Conservation (phyloP, 2,888 invertebrate species). For the Aspidiotus rigidus region DNA sequence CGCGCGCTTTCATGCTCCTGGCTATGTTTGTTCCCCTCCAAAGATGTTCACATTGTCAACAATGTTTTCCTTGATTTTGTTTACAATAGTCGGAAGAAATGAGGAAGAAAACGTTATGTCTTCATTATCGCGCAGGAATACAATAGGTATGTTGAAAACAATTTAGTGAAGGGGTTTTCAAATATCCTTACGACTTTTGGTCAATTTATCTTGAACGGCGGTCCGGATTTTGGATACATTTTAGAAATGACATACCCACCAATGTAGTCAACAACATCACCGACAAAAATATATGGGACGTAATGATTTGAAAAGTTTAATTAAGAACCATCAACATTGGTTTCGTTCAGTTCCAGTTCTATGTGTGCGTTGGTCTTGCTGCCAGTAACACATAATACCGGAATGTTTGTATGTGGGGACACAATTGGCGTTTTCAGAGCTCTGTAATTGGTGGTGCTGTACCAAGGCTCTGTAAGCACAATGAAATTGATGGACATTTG, state of each 20-base stretch:
- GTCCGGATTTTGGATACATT: background rate
- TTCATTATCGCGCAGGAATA: background rate
- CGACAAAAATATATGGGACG: background rate
- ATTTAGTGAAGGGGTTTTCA: background rate
- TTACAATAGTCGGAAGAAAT: background rate
- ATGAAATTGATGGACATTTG: background rate
- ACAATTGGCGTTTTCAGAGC: slow-evolving; percentile 2
- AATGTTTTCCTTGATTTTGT: background rate
- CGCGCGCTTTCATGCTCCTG: background rate
- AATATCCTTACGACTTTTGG: background rate
- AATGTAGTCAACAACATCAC: background rate
- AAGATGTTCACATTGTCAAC: background rate
- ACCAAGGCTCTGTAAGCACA: background rate
- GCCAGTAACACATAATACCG: background rate
- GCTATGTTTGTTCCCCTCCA: background rate
- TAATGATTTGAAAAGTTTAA: background rate
- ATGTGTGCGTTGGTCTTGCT: background rate
- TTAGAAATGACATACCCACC: background rate
- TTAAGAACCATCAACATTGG: background rate
- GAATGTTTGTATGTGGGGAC: background rate
- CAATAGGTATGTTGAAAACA: background rate
- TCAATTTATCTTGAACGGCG: background rate
- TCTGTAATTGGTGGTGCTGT: background rate
- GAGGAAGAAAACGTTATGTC: background rate
- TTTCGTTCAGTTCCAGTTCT: background rate